These are phyloP conservation scores for Tolmerus cingulatus DNA, from an alignment of 2,888 invertebrate genomes.

Conservation along the genomic window DNA sequence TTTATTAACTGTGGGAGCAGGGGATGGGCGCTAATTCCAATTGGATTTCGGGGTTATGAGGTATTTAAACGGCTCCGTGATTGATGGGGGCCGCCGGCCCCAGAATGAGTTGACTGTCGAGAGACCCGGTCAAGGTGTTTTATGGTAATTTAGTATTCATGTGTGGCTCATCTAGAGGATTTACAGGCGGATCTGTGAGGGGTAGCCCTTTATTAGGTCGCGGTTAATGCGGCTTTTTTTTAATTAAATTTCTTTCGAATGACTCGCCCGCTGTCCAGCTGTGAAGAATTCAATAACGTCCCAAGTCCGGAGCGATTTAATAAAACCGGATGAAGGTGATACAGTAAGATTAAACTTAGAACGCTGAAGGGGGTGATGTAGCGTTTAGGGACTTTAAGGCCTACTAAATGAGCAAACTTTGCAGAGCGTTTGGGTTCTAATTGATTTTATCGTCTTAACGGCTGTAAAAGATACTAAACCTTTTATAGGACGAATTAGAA, in stretches of 20 bases:
- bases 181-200: neutral
- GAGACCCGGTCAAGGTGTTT: slow-evolving; percentile 27
- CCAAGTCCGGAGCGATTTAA: neutral
- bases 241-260: slow-evolving; percentile 18
- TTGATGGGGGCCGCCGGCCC: slow-evolving; percentile 37
- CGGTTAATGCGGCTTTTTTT: slow-evolving; percentile 35
- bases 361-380: neutral
- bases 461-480: neutral
- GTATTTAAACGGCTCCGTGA: slow-evolving; percentile 45
- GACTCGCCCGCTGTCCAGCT: neutral
- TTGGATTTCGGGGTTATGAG: slow-evolving; percentile 44
- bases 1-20: slow-evolving; percentile 45
- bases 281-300: neutral
- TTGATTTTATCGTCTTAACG: neutral
- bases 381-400: neutral
- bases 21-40: slow-evolving; percentile 33
- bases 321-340: neutral
- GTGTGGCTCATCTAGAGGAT: slow-evolving; percentile 4
- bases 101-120: slow-evolving; percentile 27
- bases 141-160: slow-evolving; percentile 31
- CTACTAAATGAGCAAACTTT: neutral
- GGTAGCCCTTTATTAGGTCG: neutral
- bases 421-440: neutral
- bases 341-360: neutral
- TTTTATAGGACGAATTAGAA: neutral